phyloP scores from a whole-genome alignment of 2,113 vertebrate species.

The Strigops habroptila region DNA sequence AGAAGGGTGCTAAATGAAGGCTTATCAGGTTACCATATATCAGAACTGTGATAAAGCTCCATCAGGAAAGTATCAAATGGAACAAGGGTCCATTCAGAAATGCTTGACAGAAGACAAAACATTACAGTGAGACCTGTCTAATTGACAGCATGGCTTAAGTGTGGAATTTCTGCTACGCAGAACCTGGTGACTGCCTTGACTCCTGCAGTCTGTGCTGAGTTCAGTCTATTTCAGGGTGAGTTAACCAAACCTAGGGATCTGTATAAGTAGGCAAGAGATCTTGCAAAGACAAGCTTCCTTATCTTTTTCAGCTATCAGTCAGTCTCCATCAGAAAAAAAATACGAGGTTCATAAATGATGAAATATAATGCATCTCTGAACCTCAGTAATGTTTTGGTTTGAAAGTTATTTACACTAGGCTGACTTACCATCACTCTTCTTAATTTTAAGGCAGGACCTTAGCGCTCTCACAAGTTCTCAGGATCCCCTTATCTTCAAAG shows the following conservation, averaged over 20 bases:
- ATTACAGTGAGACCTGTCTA: conserved; percentile 56
- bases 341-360: not conserved
- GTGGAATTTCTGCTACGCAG: conserved; percentile 47
- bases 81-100: conserved; percentile 67
- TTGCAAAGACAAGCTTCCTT: not conserved
- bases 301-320: not conserved
- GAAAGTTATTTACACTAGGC: not conserved
- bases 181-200: not conserved
- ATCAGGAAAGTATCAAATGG: conserved; percentile 63
- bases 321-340: not conserved
- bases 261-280: not conserved
- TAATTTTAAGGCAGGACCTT: not conserved
- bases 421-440: not conserved
- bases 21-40: conserved; percentile 65
- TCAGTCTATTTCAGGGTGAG: conserved; percentile 19
- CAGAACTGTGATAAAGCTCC: conserved; percentile 62
- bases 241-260: not conserved
- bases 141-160: conserved; percentile 65
- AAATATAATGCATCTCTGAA: not conserved
- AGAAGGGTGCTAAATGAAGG: conserved; percentile 64
- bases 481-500: not conserved
- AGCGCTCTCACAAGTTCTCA: not conserved
- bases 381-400: not conserved
- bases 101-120: conserved; percentile 59
- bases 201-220: not conserved